phyloP scores from a whole-genome alignment of 2,113 vertebrate genomes.

The Onychorhynchus coronatus region DNA sequence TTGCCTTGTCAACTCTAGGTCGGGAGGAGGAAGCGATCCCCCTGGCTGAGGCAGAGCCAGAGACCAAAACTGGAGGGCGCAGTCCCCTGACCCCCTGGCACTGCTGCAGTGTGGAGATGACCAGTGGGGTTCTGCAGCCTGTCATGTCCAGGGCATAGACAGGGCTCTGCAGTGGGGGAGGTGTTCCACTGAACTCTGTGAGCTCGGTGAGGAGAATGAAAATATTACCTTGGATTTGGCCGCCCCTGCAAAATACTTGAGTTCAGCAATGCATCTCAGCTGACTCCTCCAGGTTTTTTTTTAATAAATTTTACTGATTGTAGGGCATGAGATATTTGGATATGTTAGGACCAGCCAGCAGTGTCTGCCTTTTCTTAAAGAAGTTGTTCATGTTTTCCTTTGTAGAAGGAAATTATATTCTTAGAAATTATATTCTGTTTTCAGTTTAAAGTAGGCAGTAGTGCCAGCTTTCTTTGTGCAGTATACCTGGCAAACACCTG shows the following conservation, averaged over 20 bases:
- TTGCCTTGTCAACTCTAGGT: background rate
- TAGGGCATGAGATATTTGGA: background rate
- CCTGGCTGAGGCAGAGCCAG: background rate
- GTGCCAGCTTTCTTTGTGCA: background rate
- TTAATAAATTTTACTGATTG: background rate
- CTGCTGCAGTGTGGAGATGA: too few species aligned
- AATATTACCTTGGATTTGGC: background rate
- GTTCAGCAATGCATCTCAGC: background rate
- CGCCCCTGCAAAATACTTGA: background rate
- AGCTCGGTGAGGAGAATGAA: background rate
- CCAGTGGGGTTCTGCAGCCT: background rate
- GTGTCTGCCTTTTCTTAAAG: background rate
- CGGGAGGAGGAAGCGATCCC: background rate
- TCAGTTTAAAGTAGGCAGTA: background rate
- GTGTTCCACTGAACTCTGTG: background rate
- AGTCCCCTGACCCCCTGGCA: accelerated
- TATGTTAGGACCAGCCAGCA: background rate
- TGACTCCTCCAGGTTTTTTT: background rate
- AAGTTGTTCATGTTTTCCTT: background rate
- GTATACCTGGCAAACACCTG: background rate
- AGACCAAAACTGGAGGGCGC: background rate
- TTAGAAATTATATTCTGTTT: background rate
- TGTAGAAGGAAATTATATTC: too few species aligned
- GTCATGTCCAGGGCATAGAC: accelerated
- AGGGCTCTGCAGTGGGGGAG: background rate